These are phyloP conservation scores for Sesia bembeciformis DNA, from an alignment of 2,888 invertebrate species.

Conservation along the genomic window DNA sequence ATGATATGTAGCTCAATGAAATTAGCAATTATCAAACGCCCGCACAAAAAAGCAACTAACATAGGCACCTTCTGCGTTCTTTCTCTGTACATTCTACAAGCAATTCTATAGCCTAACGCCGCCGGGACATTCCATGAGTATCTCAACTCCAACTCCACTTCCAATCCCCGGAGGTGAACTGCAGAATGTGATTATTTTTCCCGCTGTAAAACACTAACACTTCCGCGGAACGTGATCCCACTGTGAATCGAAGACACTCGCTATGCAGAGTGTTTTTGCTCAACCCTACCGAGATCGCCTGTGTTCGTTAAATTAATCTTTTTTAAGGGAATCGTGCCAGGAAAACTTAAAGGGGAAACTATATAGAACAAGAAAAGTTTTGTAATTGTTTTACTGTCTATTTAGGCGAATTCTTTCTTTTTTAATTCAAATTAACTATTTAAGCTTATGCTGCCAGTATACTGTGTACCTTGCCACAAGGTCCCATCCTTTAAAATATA, in stretches of 20 bases:
- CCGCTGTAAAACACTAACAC: conserved; percentile 23
- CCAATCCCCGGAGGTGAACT: conserved; percentile 19
- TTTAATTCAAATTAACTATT: too few relatives aligned
- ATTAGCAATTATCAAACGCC: too few relatives aligned
- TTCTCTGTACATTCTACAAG: too few relatives aligned
- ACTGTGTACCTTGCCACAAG: too few relatives aligned
- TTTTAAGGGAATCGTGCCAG: neutral
- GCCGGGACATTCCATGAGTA: conserved; percentile 11
- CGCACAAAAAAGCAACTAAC: too few relatives aligned
- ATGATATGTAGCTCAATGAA: too few relatives aligned
- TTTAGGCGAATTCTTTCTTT: too few relatives aligned
- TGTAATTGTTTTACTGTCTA: too few relatives aligned
- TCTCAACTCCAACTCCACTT: conserved; percentile 13
- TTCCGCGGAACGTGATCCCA: conserved; percentile 1
- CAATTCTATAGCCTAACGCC: neutral
- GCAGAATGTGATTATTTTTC: conserved; percentile 18
- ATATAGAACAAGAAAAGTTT: too few relatives aligned
- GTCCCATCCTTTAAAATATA: too few relatives aligned
- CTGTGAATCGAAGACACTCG: neutral
- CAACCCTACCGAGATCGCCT: neutral
- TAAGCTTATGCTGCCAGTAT: too few relatives aligned
- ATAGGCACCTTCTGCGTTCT: too few relatives aligned
- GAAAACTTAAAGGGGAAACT: neutral
- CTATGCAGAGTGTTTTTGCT: neutral
- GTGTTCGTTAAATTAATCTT: neutral